These are phyloP conservation scores for Atherix ibis DNA, from an alignment of 2,888 invertebrate species.

Conservation along the genomic window DNA sequence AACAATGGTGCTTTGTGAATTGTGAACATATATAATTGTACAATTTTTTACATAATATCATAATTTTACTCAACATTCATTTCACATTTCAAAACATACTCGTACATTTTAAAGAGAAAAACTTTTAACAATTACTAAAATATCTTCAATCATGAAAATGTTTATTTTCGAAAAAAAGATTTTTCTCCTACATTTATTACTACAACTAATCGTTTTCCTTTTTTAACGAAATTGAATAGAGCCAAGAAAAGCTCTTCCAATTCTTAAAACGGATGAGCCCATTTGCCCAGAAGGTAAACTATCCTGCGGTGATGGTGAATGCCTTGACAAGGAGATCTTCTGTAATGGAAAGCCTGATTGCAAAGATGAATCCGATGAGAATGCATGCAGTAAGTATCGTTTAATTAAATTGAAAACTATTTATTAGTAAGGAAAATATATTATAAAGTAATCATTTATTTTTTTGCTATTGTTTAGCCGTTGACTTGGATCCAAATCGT, in stretches of 20 bases:
- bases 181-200: too few species aligned
- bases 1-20: too few species aligned
- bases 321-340: constrained; percentile 80
- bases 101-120: too few species aligned
- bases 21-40: too few species aligned
- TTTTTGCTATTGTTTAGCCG: constrained; percentile 42
- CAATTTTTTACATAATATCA: too few species aligned
- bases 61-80: too few species aligned
- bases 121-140: too few species aligned
- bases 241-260: constrained; percentile 75
- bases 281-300: constrained; percentile 80
- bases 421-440: not conserved
- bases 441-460: not conserved
- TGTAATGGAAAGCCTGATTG: constrained; percentile 88
- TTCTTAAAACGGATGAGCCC: constrained; percentile 84
- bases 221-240: too few species aligned
- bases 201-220: too few species aligned
- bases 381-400: constrained; percentile 74
- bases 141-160: too few species aligned
- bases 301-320: constrained; percentile 83
- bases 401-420: not conserved
- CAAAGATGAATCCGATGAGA: constrained; percentile 88
- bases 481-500: constrained; percentile 78
- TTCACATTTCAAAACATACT: too few species aligned
- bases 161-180: too few species aligned